phyloP scores from a whole-genome alignment of 2,113 vertebrate species.

The Mystacornis crossleyi region DNA sequence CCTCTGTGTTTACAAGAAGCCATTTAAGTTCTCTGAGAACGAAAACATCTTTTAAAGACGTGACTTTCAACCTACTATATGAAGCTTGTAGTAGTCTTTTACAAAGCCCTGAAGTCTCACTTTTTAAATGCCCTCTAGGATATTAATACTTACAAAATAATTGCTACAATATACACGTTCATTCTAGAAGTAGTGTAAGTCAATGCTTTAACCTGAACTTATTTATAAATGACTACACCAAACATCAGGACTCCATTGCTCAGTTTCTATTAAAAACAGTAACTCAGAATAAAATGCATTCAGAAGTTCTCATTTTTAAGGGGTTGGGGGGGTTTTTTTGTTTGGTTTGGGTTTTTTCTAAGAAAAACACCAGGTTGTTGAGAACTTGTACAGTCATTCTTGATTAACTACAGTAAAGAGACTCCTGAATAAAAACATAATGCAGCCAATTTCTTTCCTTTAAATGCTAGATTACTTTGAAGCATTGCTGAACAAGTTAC shows the following conservation, averaged over 20 bases:
- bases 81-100: neutral
- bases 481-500: neutral
- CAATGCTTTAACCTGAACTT: neutral
- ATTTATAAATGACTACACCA: neutral
- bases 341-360: accelerated
- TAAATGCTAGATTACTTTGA: neutral
- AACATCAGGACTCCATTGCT: neutral
- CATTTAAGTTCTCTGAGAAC: neutral
- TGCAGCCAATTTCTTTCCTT: neutral
- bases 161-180: neutral
- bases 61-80: neutral
- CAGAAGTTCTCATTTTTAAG: neutral
- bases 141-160: neutral
- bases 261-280: neutral
- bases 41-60: neutral
- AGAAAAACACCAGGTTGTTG: neutral
- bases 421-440: neutral
- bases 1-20: neutral
- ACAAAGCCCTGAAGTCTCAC: neutral
- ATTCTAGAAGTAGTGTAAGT: neutral
- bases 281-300: neutral
- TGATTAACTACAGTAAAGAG: neutral
- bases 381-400: neutral
- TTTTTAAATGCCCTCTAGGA: neutral
- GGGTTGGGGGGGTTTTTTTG: accelerated